Conservation (phyloP, 2,797 vertebrate genomes). For the Threskiornis aethiopicus region DNA sequence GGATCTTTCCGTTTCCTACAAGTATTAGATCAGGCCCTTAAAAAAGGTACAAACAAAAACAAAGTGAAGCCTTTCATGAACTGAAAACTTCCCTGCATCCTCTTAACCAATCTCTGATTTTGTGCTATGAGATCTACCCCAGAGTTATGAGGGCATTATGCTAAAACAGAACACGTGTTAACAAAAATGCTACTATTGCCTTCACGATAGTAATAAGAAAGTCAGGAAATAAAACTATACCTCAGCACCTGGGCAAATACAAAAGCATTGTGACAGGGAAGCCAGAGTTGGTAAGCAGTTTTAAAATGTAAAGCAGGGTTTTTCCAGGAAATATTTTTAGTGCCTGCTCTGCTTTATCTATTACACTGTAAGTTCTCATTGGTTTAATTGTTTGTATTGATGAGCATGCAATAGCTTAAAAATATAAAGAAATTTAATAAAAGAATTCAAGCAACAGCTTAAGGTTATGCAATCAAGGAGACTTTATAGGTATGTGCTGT, state of each 20-base stretch:
- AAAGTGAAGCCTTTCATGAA: neutral
- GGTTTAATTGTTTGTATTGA: neutral
- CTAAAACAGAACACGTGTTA: neutral
- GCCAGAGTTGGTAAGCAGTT: neutral
- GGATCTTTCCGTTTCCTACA: neutral
- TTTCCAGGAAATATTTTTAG: neutral
- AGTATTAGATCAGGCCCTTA: neutral
- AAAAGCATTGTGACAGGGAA: neutral
- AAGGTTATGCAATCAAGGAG: neutral
- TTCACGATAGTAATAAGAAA: neutral
- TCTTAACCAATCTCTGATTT: neutral
- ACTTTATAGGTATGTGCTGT: neutral
- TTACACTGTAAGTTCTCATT: neutral
- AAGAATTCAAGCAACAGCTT: neutral
- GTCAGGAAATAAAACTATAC: neutral
- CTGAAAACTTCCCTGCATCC: neutral
- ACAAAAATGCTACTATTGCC: neutral
- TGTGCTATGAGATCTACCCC: neutral
- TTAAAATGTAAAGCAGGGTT: neutral
- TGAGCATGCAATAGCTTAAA: neutral
- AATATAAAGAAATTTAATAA: constrained; percentile 2
- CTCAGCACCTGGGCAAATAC: neutral
- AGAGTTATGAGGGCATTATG: neutral
- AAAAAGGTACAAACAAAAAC: neutral
- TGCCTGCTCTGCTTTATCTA: neutral